Percentiles rank a stretch among this genome's conserved stretches.
These are phyloP conservation scores for Rafetus swinhoei DNA, from an alignment of 2,113 vertebrate genomes.

Conservation along the genomic window DNA sequence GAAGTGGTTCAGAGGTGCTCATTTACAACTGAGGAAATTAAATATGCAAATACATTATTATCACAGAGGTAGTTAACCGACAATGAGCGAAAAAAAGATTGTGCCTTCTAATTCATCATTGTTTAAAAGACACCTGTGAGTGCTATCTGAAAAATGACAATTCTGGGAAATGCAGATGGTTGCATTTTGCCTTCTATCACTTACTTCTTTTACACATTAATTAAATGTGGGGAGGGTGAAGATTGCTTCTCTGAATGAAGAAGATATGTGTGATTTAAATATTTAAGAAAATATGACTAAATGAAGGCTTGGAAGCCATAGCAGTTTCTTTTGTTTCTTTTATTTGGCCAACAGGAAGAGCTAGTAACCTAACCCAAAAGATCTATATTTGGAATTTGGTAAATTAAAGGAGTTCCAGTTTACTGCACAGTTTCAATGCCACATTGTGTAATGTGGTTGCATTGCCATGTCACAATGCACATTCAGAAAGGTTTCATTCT, in stretches of 20 bases:
- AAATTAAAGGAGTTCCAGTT: conserved; percentile 19
- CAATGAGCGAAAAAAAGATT: conserved; percentile 64
- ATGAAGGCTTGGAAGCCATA: neutral
- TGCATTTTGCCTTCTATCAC: conserved; percentile 60
- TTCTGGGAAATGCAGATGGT: conserved; percentile 70
- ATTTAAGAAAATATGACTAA: conserved; percentile 25
- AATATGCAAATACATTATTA: conserved; percentile 83
- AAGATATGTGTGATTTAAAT: conserved; percentile 46
- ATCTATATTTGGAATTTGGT: conserved; percentile 10
- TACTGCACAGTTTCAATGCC: neutral
- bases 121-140: conserved; percentile 78
- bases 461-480: neutral
- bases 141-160: conserved; percentile 72
- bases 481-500: neutral
- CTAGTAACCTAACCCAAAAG: conserved; percentile 20
- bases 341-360: conserved; percentile 10
- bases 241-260: conserved; percentile 25
- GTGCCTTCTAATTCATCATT: conserved; percentile 78
- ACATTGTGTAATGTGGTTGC: neutral
- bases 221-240: conserved; percentile 1
- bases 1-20: conserved; percentile 76
- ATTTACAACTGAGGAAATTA: conserved; percentile 81
- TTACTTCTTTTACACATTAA: conserved; percentile 62
- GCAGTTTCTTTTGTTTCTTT: neutral
- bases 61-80: conserved; percentile 78